These are phyloP conservation scores for Gorilla gorilla DNA, from an alignment of 2,113 vertebrate species.

Conservation along the genomic window DNA sequence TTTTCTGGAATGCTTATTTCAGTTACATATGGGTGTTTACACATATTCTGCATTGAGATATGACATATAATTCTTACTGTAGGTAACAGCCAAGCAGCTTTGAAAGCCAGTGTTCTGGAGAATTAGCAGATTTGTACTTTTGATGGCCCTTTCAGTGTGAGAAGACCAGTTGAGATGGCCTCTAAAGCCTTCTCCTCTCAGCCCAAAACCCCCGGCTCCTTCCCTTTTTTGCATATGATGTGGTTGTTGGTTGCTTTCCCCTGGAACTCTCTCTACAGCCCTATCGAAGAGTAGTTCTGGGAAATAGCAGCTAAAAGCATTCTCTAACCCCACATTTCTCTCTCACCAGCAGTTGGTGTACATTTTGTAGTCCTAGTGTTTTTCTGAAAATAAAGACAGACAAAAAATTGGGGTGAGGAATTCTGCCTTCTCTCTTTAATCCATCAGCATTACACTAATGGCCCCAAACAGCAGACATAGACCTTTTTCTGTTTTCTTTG, in stretches of 20 bases:
- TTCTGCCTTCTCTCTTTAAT: neutral
- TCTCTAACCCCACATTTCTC: neutral
- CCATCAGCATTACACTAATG: neutral
- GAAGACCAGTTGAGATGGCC: no score
- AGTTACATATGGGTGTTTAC: neutral
- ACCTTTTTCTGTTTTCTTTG: neutral
- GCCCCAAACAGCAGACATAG: neutral
- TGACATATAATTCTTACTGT: neutral
- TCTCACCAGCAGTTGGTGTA: neutral
- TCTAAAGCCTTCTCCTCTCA: neutral
- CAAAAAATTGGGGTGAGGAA: neutral
- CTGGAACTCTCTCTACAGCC: neutral
- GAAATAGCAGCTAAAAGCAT: neutral
- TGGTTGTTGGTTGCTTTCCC: neutral
- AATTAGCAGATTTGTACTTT: neutral
- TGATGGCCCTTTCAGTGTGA: rapidly evolving
- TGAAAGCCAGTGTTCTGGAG: neutral
- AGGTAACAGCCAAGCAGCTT: neutral
- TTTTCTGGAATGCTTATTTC: neutral
- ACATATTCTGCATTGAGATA: neutral
- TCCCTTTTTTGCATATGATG: rapidly evolving
- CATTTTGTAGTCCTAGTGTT: neutral
- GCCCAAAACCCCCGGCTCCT: rapidly evolving
- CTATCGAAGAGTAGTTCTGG: neutral
- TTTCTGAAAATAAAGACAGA: neutral